Evolutionary conservation across 2,888 invertebrate genomes (phyloP), one percentile per base, ranked within the genome.

Genomic region (Hirtodrosophila histrioides): DNA sequence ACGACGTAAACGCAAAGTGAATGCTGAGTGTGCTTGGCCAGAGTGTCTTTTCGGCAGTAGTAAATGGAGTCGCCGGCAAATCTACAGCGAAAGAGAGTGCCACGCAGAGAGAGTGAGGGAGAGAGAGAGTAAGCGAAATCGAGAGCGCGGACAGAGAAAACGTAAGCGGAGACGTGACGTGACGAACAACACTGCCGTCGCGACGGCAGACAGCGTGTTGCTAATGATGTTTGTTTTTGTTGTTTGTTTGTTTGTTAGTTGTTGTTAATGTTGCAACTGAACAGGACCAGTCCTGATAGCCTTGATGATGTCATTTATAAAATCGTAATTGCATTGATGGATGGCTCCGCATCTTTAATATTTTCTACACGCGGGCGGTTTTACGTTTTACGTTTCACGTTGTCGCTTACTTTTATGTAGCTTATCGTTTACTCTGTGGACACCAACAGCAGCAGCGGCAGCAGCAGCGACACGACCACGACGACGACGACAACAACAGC

Each of bases 1-100:
- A 76, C 83, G 67, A 77, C 85, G 82, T 70, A 82, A 85, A 85
- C 72, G 86, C 75, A 81, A 86, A 84, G 62, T 77, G 83, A 75
- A 50, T 50, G 69, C 62, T 56, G 62, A 54, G 55, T 57, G 73
- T 64, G 66, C 53, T 55, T 56, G 58, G 55, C 46, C 56, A 56
- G 51, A 64, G 58, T 65, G 76, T 57, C 63, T 75, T 69, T 75
- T 75, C 67, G 51, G 75, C 53, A 48, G 71, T 67, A 73, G 65
- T 69, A 78, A 75, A 54, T 83, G 84, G 79, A 83, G 87, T 81
- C 69, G 85, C 67, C 68, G 77, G 74, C 73, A 76, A 76, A 62
- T 57, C 58, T 49, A 69, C 65, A 69, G 73, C 65, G 57, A 65
- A 63, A 68, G 56, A 77, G 81, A 78, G 69, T 57, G 53, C 41